Evolutionary conservation across 1,140 invertebrate genomes (phyloP), one percentile per base, ranked within the genome.

Genomic region (Monochamus saltuarius): DNA sequence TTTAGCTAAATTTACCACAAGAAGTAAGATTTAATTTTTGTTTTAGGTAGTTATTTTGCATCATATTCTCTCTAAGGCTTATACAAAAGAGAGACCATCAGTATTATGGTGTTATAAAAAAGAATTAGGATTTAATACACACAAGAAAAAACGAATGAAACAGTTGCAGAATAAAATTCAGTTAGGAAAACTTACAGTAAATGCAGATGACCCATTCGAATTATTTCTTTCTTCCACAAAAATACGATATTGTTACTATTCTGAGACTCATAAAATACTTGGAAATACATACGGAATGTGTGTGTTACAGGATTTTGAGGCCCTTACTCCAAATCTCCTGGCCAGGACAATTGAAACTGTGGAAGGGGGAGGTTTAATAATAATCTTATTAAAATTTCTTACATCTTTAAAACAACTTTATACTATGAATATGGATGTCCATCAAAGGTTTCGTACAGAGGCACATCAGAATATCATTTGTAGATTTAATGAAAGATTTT

Each of bases 61-160:
- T 83, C 95, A 99, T 72, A 98, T 99, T 86, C 79, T 99, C 22
- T 89, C 94, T 0, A 99, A 99, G 80, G 90, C 95, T 4, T 85
- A 87, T 54, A 88, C 98, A 0, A 95, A 95, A 80, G 86, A 94
- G 0, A 83, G 95, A 57, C 97, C 97, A 8, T 88, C 86, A 38
- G 94, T 99, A 0, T 77, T 99, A 14, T 99, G 98, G 98, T 99
- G 97, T 76, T 99, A 99, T 76, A 99, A 99, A 78, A 99, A 94
- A 73, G 90, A 95, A 80, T 80, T 99, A 73, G 88, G 94, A 69
- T 93, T 99, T 68, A 97, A 89, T 75, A 97, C 94, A 73, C 92
- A 98, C 75, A 86, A 94, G 4, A 93, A 96, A 69, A 99, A 99
- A 78, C 83, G 91, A 61, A 95, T 95, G 81, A 94, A 94, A 70